Base-by-base conservation (phyloP, 2,113 vertebrate genomes). In the Platycercus adscitus region DNA sequence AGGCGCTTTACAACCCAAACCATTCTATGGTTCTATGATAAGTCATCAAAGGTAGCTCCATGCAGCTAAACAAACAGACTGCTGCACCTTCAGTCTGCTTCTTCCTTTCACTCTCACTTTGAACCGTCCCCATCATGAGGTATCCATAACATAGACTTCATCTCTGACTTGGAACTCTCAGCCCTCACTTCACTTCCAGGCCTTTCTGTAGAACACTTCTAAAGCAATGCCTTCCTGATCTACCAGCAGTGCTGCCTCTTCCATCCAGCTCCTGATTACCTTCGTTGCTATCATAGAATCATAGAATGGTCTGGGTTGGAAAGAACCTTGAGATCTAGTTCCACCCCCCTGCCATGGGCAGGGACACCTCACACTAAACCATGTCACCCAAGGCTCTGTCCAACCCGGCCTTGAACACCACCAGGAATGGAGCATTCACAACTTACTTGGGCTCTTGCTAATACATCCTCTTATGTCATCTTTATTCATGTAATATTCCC, bases 201-300 rank as follows among this genome's bases (percentile, higher is more conserved):
- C 4, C 41, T 58, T 93, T 91, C 49, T 82, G 53, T 49, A 76
- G 13, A 44, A 20, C 44, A 37, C n/a, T 72, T 35, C 56, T 20
- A 72, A 73, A 29, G 33, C 31, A 78, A 20, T 21, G 29, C 18
- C 39, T 5, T 63, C 63, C 53, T 82, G 13, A 47, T 29, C 39
- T 11, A 77, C 23, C 17, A 5, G 0, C 24, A 37, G 26, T 1
- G 1, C 33, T 55, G 81, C 26, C 37, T 79, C 0, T 0, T 53
- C 46, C 53, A 58, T 17, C 46, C 76, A 83, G 50, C n/a, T 58
- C 26, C 44, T 26, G 21, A 4, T 17, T 24, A 68, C 3, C 24
- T 50, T 73, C 53, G 56, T 58, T 41, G 44, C 41, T 50, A 83
- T 33, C 53, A n/a, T 14, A 58, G 56, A 58, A 58, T 58, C 56